These are phyloP conservation scores for Mola mola DNA, from an alignment of 2,113 vertebrate species.

Conservation along the genomic window DNA sequence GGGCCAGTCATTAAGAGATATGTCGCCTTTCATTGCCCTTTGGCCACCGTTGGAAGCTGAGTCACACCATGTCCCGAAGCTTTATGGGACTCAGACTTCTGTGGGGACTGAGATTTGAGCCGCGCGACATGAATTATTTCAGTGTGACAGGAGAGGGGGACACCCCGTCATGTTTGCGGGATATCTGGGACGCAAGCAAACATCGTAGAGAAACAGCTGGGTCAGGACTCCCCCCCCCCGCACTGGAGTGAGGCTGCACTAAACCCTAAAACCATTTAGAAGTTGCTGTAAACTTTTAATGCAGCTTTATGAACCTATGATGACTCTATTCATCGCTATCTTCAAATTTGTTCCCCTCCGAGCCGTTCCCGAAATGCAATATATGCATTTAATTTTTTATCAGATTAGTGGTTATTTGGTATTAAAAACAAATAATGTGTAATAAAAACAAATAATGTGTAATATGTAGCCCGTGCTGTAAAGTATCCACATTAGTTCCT, in stretches of 20 bases:
- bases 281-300: constrained; percentile 6
- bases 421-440: no score
- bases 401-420: no score
- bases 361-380: no score
- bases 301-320: neutral
- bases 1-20: neutral
- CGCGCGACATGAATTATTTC: constrained; percentile 6
- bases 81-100: neutral
- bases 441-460: no score
- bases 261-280: constrained; percentile 1
- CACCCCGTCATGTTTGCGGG: constrained; percentile 16
- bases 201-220: neutral
- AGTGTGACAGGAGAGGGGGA: constrained; percentile 8
- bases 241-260: neutral
- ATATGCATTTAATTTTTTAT: no score
- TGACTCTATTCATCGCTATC: no score
- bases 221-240: neutral
- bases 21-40: neutral
- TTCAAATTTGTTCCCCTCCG: no score
- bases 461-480: no score
- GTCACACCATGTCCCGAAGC: neutral
- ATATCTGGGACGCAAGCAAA: constrained; percentile 35
- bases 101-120: constrained; percentile 3
- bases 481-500: no score
- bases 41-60: neutral